Evolutionary conservation across 2,113 vertebrate genomes (phyloP), one percentile per base, ranked within the genome.

Genomic region (Poicephalus meyeri): DNA sequence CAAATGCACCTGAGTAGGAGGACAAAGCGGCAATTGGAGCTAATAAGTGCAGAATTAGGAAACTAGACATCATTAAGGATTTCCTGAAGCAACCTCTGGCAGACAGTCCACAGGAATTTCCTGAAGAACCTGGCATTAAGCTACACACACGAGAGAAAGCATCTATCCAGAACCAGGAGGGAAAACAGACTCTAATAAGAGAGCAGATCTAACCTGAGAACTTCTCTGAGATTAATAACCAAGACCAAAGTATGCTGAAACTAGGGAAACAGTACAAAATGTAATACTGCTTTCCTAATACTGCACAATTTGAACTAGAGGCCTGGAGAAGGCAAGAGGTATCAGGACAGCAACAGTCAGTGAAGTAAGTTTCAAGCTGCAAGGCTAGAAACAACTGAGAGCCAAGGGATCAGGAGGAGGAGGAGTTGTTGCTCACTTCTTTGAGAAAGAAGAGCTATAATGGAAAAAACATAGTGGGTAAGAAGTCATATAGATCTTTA

Each of bases 51-150:
- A 92, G 76, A 82, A 92, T 93, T 83, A 93, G 95, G 95, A 97
- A 96, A 94, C 71, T 35, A 49, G 79, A 91, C 63, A 70, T 83
- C 37, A 90, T 95, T 88, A 92, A 94, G 91, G 86, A 97, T 94
- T 95, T 97, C 95, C 96, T 95, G 86, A 78, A 86, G 66, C 49
- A 93, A 92, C 20, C 29, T 92, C 92, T 86, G 82, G 53, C 64
- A 93, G 15, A 96, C 88, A 86, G 50, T 63, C 55, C 1, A 0
- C 41, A 72, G 53, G 82, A 90, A 90, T 86, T 95, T 94, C 95
- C 92, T 94, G 80, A 80, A 96, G 88, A 91, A 88, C 41, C 79
- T 92, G 82, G 76, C 91, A 93, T 70, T 85, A 64, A 85, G 37
- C 70, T 91, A 72, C 42, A 55, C 4, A 74, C 19, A 66, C 42